A percentile compares a stretch with the other conserved stretches of the same genome.
Conservation (phyloP, 2,888 invertebrate genomes). For the Serripes groenlandicus region DNA sequence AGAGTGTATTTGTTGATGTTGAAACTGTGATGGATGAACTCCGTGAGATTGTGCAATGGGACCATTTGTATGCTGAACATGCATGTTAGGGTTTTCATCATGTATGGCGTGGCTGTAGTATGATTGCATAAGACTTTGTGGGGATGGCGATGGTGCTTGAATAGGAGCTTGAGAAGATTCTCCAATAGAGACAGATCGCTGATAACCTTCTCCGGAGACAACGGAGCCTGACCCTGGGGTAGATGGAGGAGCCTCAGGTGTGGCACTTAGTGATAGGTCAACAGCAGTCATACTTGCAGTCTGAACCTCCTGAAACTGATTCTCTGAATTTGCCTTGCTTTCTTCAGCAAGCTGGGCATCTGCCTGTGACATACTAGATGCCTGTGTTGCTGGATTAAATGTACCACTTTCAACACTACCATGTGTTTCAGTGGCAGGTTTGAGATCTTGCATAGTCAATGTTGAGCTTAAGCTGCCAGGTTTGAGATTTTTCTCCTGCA, state of each 20-base stretch:
- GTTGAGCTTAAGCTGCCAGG: background rate
- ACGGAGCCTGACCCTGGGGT: constrained; percentile 3
- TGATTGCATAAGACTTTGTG: background rate
- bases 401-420: background rate
- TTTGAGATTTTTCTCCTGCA: constrained; percentile 8
- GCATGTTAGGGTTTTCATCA: background rate
- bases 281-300: background rate
- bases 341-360: background rate
- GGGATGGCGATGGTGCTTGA: background rate
- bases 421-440: background rate
- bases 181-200: background rate
- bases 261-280: background rate
- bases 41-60: background rate
- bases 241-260: background rate
- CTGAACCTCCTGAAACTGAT: background rate
- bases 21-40: background rate
- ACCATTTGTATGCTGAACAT: background rate
- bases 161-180: background rate
- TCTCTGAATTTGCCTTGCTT: background rate
- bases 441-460: constrained; percentile 7
- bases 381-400: background rate
- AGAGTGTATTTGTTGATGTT: background rate
- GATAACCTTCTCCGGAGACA: background rate
- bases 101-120: background rate
- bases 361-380: background rate